These are phyloP conservation scores for Mesembrinibis cayennensis DNA, from an alignment of 2,113 vertebrate species.

Conservation along the genomic window DNA sequence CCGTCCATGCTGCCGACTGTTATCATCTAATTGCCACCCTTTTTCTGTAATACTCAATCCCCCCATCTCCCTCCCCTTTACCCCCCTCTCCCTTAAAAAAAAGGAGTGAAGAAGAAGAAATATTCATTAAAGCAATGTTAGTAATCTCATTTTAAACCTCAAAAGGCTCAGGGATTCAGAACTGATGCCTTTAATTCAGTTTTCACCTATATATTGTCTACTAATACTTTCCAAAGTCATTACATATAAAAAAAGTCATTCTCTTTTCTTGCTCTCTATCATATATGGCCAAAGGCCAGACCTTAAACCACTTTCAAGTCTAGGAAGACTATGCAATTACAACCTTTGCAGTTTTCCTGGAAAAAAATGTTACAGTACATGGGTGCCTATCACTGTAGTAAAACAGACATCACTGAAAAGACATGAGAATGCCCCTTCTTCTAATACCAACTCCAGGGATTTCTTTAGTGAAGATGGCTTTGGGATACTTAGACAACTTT, in stretches of 20 bases:
- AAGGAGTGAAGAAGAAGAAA: neutral
- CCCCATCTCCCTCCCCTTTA: neutral
- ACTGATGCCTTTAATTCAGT: neutral
- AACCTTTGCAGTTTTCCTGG: neutral
- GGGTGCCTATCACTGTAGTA: neutral
- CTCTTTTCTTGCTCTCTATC: neutral
- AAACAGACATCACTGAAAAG: neutral
- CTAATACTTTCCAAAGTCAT: neutral
- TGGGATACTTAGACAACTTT: neutral
- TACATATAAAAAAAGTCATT: neutral
- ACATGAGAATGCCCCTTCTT: neutral
- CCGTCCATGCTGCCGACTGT: neutral
- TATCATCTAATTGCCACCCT: conserved; percentile 49
- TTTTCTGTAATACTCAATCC: neutral
- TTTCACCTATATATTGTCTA: neutral
- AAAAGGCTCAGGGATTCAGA: neutral
- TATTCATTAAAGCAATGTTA: neutral
- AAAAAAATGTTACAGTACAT: neutral
- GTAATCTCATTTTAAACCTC: neutral
- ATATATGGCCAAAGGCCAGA: neutral
- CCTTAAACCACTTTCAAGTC: neutral
- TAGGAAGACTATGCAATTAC: neutral
- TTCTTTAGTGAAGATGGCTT: neutral
- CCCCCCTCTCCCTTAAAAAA: neutral
- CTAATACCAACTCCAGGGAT: neutral